Evolutionary conservation across 2,888 invertebrate genomes (phyloP).

Genomic region (Ormyrus nitidulus): DNA sequence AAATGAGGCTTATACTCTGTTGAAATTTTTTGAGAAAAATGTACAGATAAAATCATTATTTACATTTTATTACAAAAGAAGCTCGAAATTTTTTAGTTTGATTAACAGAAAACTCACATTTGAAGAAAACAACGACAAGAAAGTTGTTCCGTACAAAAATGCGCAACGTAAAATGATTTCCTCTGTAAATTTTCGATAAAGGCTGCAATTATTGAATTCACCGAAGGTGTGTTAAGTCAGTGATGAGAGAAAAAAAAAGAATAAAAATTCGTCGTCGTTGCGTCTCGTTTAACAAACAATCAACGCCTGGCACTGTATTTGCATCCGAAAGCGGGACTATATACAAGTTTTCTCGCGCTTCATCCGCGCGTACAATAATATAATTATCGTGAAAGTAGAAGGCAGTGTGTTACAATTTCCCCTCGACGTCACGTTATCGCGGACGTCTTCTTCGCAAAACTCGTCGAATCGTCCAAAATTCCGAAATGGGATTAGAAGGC

Average conservation of each 20-base stretch:
- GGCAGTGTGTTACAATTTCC: slow-evolving; percentile 21
- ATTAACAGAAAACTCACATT: neutral
- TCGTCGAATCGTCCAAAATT: slow-evolving; percentile 41
- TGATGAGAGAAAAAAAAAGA: slow-evolving; percentile 25
- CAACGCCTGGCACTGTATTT: slow-evolving; percentile 64
- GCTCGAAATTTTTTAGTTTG: neutral
- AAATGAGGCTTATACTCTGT: too few species aligned
- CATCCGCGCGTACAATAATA: slow-evolving; percentile 29
- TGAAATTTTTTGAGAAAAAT: neutral
- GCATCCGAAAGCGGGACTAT: slow-evolving; percentile 63
- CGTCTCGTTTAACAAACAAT: slow-evolving; percentile 56
- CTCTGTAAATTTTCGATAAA: neutral
- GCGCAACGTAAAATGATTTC: too few species aligned
- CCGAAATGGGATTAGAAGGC: neutral
- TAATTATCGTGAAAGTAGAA: slow-evolving; percentile 43
- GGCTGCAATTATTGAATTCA: neutral
- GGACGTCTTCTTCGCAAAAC: neutral
- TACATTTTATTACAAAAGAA: neutral
- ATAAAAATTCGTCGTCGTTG: slow-evolving; percentile 45
- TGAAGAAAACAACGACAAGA: neutral
- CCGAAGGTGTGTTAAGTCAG: slow-evolving; percentile 15
- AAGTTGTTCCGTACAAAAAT: slow-evolving; percentile 7
- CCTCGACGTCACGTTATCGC: slow-evolving; percentile 9
- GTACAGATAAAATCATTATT: neutral
- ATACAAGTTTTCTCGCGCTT: slow-evolving; percentile 64